phyloP scores from a whole-genome alignment of 2,888 invertebrate genomes.

The Leucania comma region DNA sequence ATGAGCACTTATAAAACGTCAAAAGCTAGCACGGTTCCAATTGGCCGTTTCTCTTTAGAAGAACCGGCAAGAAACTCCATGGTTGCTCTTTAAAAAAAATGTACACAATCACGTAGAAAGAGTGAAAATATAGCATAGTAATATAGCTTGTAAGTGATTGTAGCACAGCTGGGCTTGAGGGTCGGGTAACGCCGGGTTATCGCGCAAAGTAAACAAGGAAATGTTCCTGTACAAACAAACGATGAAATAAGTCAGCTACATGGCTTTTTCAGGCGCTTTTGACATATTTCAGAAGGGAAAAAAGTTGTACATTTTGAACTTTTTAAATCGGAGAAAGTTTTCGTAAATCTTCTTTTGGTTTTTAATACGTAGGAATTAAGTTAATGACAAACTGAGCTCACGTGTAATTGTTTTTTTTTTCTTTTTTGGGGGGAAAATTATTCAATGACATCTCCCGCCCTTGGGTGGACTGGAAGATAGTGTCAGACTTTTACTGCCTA shows the following conservation, averaged over 20 bases:
- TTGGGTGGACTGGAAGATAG: too few species aligned
- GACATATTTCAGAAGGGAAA: background rate
- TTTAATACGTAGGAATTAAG: too few species aligned
- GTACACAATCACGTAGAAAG: slow-evolving; percentile 27
- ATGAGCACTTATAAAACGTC: too few species aligned
- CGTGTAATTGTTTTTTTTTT: too few species aligned
- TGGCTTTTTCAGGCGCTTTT: slow-evolving; percentile 28
- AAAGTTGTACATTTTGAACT: background rate
- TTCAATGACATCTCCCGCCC: too few species aligned
- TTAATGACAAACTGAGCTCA: too few species aligned
- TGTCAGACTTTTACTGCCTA: too few species aligned
- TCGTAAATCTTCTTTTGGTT: too few species aligned
- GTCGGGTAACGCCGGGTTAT: slow-evolving; percentile 24
- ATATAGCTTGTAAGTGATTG: slow-evolving; percentile 39
- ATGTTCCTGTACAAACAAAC: slow-evolving; percentile 39
- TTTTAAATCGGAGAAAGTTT: too few species aligned
- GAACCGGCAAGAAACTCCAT: background rate
- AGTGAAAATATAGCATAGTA: slow-evolving; percentile 37
- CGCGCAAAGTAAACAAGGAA: slow-evolving; percentile 33
- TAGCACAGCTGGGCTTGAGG: slow-evolving; percentile 49
- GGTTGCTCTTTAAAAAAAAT: slow-evolving; percentile 17
- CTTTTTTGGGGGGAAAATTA: too few species aligned
- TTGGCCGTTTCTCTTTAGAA: too few species aligned
- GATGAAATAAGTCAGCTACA: slow-evolving; percentile 35
- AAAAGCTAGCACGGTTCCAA: too few species aligned